A percentile compares a stretch with the other conserved stretches of the same genome.
These are phyloP conservation scores for Cariama cristata DNA, from an alignment of 2,113 vertebrate genomes.

Conservation along the genomic window DNA sequence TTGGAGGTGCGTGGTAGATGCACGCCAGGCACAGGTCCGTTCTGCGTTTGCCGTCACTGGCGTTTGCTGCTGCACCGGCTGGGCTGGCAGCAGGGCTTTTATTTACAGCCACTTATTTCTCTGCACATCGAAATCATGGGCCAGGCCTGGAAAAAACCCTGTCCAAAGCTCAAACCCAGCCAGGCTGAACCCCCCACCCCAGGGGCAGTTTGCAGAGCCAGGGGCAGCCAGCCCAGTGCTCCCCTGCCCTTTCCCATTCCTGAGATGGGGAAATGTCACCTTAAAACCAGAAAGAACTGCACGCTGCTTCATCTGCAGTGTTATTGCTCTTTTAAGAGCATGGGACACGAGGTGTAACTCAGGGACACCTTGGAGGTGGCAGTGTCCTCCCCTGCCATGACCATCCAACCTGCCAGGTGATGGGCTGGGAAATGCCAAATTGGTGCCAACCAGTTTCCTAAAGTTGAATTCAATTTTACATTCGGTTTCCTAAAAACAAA, in stretches of 20 bases:
- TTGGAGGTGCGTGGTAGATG: background rate
- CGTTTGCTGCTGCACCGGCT: background rate
- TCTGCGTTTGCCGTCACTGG: rapidly evolving
- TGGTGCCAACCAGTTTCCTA: background rate
- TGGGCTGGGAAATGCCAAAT: background rate
- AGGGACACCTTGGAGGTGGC: rapidly evolving
- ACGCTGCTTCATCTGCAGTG: background rate
- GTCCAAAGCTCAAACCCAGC: background rate
- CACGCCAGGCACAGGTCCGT: background rate
- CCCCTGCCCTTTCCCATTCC: background rate
- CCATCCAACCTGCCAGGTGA: rapidly evolving
- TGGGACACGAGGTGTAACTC: no score
- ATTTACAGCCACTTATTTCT: background rate
- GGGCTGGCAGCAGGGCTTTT: background rate
- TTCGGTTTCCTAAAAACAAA: background rate
- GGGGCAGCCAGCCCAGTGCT: background rate
- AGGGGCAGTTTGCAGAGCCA: rapidly evolving
- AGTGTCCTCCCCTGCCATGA: background rate
- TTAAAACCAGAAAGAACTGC: background rate
- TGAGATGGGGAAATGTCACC: background rate
- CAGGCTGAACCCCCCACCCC: background rate
- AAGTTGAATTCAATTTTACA: background rate
- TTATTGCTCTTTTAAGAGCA: background rate
- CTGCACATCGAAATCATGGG: background rate
- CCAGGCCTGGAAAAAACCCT: background rate